phyloP scores from a whole-genome alignment of 1,140 invertebrate species.

The Eupristina koningsbergeri region DNA sequence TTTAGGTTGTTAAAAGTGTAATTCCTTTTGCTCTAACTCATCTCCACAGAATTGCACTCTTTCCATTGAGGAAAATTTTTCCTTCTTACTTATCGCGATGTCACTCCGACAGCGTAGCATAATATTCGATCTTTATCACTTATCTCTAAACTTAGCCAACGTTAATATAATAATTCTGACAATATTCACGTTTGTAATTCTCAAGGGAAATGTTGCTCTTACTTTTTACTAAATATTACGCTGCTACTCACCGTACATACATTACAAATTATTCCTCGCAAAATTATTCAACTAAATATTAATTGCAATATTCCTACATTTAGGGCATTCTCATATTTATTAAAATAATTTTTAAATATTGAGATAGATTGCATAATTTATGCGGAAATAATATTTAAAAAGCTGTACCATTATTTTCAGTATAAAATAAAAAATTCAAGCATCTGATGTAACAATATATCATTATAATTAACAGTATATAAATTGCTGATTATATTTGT shows the following conservation, averaged over 20 bases:
- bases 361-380: no score
- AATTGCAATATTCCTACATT: neutral
- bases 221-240: neutral
- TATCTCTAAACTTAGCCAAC: neutral
- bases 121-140: neutral
- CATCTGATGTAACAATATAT: neutral
- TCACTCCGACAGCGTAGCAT: neutral
- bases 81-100: neutral
- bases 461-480: neutral
- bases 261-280: neutral
- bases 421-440: no score
- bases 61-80: neutral
- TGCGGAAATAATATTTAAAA: no score
- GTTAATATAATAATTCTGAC: neutral
- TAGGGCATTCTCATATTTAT: no score
- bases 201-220: neutral
- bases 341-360: no score
- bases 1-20: no score
- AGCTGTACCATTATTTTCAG: no score
- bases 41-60: neutral
- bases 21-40: no score
- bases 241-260: neutral
- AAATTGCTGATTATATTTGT: neutral
- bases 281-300: neutral
- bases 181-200: neutral